Conservation (phyloP, 2,888 invertebrate species). For the Emmelina monodactyla region DNA sequence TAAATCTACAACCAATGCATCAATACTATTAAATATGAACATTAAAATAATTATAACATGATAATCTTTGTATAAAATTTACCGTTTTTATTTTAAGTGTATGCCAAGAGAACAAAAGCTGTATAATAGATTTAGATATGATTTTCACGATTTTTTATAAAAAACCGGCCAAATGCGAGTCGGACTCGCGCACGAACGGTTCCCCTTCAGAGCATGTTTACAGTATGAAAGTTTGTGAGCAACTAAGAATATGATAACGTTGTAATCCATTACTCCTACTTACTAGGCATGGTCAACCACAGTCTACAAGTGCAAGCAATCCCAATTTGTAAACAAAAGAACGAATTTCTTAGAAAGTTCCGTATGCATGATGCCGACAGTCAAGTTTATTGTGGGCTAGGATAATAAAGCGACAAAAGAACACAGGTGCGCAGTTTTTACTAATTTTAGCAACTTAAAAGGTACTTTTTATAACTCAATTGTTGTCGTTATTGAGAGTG, state of each 20-base stretch:
- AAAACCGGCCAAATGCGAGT: no score
- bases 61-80: no score
- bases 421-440: conserved; percentile 9
- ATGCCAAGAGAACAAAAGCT: no score
- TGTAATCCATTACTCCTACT: background rate
- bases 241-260: conserved; percentile 2
- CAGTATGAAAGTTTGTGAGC: conserved; percentile 3
- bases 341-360: conserved; percentile 12
- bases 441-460: conserved; percentile 9
- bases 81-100: no score
- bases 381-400: conserved; percentile 11
- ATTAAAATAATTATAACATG: no score
- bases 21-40: no score
- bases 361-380: conserved; percentile 8
- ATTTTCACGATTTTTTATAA: no score
- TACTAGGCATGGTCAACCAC: no score
- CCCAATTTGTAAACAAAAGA: conserved; percentile 13
- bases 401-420: conserved; percentile 11
- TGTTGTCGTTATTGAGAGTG: conserved; percentile 8
- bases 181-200: no score
- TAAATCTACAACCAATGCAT: conserved; percentile 68
- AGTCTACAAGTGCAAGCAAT: conserved; percentile 8
- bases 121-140: no score
- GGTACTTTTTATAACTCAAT: conserved; percentile 7
- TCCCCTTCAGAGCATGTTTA: no score